Evolutionary conservation across 2,888 invertebrate species (phyloP).

Genomic region (Drosophila eohydei): DNA sequence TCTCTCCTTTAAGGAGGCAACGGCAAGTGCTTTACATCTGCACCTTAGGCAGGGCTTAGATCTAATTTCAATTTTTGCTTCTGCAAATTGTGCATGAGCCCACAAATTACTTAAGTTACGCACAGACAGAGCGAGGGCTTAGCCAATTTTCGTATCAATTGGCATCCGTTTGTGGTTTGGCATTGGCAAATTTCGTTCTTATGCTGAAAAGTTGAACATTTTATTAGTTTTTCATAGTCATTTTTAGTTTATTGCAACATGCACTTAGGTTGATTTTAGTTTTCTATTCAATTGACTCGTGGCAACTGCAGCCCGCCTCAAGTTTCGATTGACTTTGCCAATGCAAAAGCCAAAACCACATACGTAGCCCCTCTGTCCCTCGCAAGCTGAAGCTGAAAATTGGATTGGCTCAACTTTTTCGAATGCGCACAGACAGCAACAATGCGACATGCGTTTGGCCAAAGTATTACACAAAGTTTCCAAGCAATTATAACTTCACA

Average conservation of each 20-base stretch:
- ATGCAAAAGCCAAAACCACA: slow-evolving; percentile 29
- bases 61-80: not conserved
- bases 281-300: slow-evolving; percentile 65
- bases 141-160: slow-evolving; percentile 48
- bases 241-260: slow-evolving; percentile 28
- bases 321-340: slow-evolving; percentile 36
- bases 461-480: slow-evolving; percentile 68
- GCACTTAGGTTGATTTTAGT: slow-evolving; percentile 46
- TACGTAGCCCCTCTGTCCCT: slow-evolving; percentile 10
- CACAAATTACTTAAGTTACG: slow-evolving; percentile 51
- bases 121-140: slow-evolving; percentile 12
- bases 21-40: no score
- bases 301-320: slow-evolving; percentile 29
- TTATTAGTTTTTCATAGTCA: slow-evolving; percentile 45
- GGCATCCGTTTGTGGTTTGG: slow-evolving; percentile 30
- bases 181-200: slow-evolving; percentile 14
- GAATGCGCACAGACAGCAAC: slow-evolving; percentile 36
- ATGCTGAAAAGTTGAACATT: slow-evolving; percentile 26
- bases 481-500: slow-evolving; percentile 73
- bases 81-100: slow-evolving; percentile 18
- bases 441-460: slow-evolving; percentile 50
- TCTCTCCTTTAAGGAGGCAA: no score
- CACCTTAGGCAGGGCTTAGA: no score
- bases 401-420: slow-evolving; percentile 66
- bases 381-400: slow-evolving; percentile 48